Base-by-base conservation (phyloP, 2,888 invertebrate genomes). In the Anoncus sp. region DNA sequence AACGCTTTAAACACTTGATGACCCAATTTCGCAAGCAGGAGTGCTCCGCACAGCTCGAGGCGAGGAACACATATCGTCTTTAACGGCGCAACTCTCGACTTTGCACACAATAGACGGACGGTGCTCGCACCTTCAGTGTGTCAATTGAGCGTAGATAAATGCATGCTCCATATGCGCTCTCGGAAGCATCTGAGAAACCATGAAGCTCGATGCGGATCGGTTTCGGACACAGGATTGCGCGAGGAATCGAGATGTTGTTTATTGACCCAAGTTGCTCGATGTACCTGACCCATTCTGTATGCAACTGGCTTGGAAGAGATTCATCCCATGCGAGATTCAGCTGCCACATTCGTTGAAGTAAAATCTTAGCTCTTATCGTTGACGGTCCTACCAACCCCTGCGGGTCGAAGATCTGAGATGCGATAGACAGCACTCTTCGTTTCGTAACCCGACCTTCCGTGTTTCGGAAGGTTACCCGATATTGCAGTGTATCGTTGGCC, bases 111-210 rank as follows among this genome's bases (percentile, higher is more conserved):
- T 16, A 78, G 49, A 0, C 16, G 5, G 0, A 24, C 53, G 2
- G 12, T 6, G 43, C 12, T 2, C 70, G 40, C 12, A 1, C 63
- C 53, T 3, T 59, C n/a, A n/a, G 2, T 1, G 9, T 16, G 45
- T 74, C 40, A 0, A 6, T 38, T 14, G 73, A 40, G 12, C 65
- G 49, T 38, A 78, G 1, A 35, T 78, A 78, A 5, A 70, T 20
- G 35, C 77, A 78, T 6, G 77, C 74, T 12, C 77, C 77, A 18
- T 78, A 78, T 6, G 62, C 74, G 0, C 3, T 22, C 27, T 74
- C 59, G 1, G 69, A 67, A 0, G 82, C 81, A 27, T 82, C 81
- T 12, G 77, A 80, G 51, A 82, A 81, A 3, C 81, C 79, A 31
- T 82, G 78, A 3, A 80, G 27, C 55, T 82, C 66, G 16, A 67